phyloP scores from a whole-genome alignment of 2,797 vertebrate species.

The Nothura maculosa region DNA sequence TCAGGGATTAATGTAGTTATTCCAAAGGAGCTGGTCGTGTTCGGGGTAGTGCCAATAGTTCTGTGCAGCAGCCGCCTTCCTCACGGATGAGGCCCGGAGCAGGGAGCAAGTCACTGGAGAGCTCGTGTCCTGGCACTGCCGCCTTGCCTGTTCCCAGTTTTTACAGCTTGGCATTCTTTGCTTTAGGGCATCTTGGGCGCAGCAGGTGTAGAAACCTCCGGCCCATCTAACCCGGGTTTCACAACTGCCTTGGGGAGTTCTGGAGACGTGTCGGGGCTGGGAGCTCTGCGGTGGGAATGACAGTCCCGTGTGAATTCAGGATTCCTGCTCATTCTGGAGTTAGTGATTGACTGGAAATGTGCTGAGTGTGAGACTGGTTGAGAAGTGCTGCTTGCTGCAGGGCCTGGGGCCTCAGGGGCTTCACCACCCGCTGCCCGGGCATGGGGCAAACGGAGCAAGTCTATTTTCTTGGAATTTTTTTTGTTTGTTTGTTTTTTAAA shows the following conservation, averaged over 20 bases:
- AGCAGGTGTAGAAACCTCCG: not conserved
- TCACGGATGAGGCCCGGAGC: not conserved
- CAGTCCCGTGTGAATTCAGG: not conserved
- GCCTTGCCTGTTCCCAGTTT: not conserved
- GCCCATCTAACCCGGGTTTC: slow-evolving; percentile 11
- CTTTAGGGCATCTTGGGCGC: not conserved
- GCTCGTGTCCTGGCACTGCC: not conserved
- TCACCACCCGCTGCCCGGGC: not conserved
- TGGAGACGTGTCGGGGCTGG: not conserved
- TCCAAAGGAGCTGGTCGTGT: rapidly evolving
- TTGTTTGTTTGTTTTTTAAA: not conserved
- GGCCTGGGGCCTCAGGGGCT: not conserved
- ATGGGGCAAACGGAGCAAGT: not conserved
- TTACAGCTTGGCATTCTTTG: not conserved
- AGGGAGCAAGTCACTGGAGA: not conserved
- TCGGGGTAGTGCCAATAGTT: not conserved
- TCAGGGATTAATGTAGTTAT: not conserved
- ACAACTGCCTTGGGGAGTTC: not conserved
- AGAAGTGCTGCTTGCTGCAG: not conserved
- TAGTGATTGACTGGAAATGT: not conserved
- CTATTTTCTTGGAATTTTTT: not conserved
- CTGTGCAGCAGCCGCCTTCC: not conserved
- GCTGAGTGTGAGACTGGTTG: not conserved
- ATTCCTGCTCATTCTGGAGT: not conserved
- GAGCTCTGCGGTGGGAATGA: not conserved